Conservation (phyloP, 2,113 vertebrate species). For the Bungarus multicinctus region DNA sequence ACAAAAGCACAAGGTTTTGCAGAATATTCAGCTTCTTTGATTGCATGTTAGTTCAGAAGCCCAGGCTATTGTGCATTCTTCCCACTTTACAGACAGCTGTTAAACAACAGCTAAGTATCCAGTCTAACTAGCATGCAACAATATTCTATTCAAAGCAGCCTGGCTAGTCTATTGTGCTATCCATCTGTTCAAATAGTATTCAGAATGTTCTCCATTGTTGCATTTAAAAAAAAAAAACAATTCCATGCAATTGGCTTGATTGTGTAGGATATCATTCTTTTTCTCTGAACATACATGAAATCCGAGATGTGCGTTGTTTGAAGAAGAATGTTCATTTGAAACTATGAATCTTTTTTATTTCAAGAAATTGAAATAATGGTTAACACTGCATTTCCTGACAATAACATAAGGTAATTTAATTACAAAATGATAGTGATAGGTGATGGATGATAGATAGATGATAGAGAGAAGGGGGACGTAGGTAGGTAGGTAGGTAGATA, state of each 20-base stretch:
- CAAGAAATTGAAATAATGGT: neutral
- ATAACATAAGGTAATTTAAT: neutral
- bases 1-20: neutral
- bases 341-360: neutral
- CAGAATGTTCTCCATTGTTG: neutral
- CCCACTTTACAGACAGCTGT: conserved; percentile 7
- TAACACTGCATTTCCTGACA: neutral
- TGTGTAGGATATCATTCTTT: neutral
- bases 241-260: neutral
- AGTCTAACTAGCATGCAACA: neutral
- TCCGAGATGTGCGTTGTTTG: neutral
- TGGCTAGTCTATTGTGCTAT: neutral
- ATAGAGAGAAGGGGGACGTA: neutral
- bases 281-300: neutral
- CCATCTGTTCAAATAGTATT: neutral
- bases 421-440: neutral
- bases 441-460: neutral
- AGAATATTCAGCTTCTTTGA: neutral
- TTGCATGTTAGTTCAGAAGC: neutral
- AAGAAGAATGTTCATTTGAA: neutral
- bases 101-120: neutral
- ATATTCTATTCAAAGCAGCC: conserved; percentile 3
- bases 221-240: neutral
- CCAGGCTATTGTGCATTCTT: conserved; percentile 2
- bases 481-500: neutral